Conservation (phyloP, 2,888 invertebrate species). For the Steinernema scapterisci region DNA sequence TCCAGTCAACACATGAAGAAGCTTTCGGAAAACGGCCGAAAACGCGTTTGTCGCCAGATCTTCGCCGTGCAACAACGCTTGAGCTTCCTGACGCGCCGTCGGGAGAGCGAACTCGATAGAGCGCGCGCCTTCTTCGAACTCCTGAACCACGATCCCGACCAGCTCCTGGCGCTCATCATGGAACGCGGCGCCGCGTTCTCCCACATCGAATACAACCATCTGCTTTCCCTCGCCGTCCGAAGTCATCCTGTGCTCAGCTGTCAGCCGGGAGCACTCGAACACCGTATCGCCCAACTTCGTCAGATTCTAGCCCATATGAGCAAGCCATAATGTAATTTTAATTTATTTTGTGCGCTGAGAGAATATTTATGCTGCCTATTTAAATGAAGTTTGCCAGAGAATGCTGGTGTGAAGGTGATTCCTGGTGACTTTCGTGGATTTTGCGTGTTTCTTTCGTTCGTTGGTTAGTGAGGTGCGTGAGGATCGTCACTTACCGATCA, state of each 20-base stretch:
- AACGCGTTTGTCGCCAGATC: slow-evolving; percentile 79
- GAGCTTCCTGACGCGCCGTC: slow-evolving; percentile 79
- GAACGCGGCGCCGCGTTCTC: slow-evolving; percentile 80
- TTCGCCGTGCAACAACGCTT: slow-evolving; percentile 83
- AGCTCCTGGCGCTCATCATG: slow-evolving; percentile 68
- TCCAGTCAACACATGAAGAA: slow-evolving; percentile 80
- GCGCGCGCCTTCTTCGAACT: slow-evolving; percentile 87
- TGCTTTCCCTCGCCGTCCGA: slow-evolving; percentile 77
- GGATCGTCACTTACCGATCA: too few species aligned
- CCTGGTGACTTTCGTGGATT: too few species aligned
- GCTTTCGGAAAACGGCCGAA: slow-evolving; percentile 82
- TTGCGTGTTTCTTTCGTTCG: too few species aligned
- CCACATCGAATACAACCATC: slow-evolving; percentile 78
- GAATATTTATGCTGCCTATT: too few species aligned
- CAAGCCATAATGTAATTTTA: neutral
- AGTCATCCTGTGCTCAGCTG: slow-evolving; percentile 70
- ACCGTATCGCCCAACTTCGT: slow-evolving; percentile 79
- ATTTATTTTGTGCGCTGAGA: neutral
- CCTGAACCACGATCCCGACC: slow-evolving; percentile 74
- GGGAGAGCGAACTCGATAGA: slow-evolving; percentile 79
- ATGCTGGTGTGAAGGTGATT: too few species aligned
- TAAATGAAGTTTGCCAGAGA: too few species aligned
- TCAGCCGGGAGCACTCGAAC: slow-evolving; percentile 67
- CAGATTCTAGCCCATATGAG: slow-evolving; percentile 75
- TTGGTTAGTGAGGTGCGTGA: too few species aligned